These are phyloP conservation scores for Pogonocichla stellata DNA, from an alignment of 2,113 vertebrate genomes.

Conservation along the genomic window DNA sequence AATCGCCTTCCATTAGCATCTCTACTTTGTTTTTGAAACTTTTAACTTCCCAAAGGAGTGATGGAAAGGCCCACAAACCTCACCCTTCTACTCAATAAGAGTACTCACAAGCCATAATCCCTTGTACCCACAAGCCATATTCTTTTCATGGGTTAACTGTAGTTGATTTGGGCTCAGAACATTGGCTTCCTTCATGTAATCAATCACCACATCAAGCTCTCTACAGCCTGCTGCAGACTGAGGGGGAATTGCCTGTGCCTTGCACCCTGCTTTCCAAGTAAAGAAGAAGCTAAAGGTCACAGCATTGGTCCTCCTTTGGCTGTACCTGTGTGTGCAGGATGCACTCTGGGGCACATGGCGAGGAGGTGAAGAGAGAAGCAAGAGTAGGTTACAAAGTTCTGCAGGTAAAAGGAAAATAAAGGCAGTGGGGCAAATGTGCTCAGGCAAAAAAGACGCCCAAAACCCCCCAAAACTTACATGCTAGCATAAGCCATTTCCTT, in stretches of 20 bases:
- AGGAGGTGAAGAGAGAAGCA: neutral
- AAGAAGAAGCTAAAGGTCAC: neutral
- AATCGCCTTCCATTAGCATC: neutral
- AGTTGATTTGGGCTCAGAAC: neutral
- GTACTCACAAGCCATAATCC: neutral
- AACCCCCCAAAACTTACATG: too few relatives aligned
- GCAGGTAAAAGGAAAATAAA: neutral
- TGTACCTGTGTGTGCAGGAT: accelerated
- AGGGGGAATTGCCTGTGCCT: neutral
- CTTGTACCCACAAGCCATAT: neutral
- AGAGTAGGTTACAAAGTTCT: neutral
- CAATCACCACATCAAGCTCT: neutral
- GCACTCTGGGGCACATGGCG: too few relatives aligned
- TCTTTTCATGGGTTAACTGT: neutral
- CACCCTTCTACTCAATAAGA: neutral
- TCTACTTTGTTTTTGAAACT: neutral
- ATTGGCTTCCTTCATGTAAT: neutral
- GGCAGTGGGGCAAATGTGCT: neutral
- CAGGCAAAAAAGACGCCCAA: neutral
- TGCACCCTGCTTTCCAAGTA: neutral
- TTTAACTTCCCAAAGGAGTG: neutral
- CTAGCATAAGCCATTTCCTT: neutral
- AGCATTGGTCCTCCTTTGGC: neutral
- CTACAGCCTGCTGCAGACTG: neutral
- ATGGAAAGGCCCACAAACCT: neutral